Evolutionary conservation across 2,113 vertebrate genomes (phyloP).

Genomic region (Pithys albifrons): DNA sequence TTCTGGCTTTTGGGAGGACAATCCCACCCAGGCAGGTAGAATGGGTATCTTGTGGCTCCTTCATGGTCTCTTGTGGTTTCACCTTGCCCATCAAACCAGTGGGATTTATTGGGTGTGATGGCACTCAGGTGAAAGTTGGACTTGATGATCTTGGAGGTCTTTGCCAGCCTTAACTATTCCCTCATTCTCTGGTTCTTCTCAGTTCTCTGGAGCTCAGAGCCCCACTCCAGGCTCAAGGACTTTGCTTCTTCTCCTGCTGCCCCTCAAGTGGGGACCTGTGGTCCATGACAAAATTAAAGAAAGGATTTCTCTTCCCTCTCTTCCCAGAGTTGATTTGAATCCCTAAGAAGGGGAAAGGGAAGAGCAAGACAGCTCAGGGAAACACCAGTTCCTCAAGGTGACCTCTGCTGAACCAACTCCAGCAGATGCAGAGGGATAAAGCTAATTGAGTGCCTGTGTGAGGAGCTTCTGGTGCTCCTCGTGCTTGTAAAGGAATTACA

Average conservation of each 20-base stretch:
- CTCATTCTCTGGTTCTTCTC: neutral
- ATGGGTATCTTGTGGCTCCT: neutral
- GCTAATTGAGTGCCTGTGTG: neutral
- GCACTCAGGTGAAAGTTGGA: neutral
- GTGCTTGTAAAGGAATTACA: neutral
- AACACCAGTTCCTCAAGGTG: neutral
- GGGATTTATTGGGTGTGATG: neutral
- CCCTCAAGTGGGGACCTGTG: neutral
- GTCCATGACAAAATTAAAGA: neutral
- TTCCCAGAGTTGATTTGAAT: neutral
- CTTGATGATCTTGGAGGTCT: neutral
- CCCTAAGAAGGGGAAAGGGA: fast-evolving
- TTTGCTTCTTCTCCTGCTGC: no score
- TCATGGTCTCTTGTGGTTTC: neutral
- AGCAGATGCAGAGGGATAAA: neutral
- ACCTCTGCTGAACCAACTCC: neutral
- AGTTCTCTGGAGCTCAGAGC: neutral
- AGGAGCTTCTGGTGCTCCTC: neutral
- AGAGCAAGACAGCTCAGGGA: neutral
- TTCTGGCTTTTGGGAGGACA: neutral
- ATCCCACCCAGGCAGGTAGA: no score
- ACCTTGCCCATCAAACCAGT: neutral
- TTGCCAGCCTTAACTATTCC: neutral
- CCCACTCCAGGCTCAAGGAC: fast-evolving
- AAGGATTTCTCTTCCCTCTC: neutral